Conservation (phyloP, 2,113 vertebrate species). For the Eulacestoma nigropectus region DNA sequence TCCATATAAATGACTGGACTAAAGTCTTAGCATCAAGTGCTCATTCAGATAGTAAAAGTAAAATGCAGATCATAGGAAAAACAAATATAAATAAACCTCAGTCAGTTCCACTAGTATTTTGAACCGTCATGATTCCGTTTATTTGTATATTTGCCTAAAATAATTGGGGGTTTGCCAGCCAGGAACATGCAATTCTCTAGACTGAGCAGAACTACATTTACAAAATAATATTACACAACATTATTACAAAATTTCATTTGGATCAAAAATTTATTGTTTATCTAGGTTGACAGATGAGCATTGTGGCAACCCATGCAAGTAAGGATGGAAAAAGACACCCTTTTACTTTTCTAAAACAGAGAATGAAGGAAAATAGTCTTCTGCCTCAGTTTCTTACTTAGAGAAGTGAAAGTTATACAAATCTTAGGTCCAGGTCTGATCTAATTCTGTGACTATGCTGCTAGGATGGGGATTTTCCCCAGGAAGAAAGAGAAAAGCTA, state of each 20-base stretch:
- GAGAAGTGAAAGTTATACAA: background rate
- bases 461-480: background rate
- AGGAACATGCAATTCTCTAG: background rate
- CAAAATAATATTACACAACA: background rate
- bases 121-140: background rate
- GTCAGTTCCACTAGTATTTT: background rate
- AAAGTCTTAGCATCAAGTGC: background rate
- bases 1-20: background rate
- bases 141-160: background rate
- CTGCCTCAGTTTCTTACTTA: background rate
- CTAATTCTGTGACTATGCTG: background rate
- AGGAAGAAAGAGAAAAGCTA: background rate
- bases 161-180: accelerated
- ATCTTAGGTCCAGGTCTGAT: background rate
- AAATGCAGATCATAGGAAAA: background rate
- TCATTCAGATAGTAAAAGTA: background rate
- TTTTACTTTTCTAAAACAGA: background rate
- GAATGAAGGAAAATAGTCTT: background rate
- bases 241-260: background rate
- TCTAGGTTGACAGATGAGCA: background rate
- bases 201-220: background rate
- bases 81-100: background rate
- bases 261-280: background rate
- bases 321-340: background rate
- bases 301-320: background rate